phyloP scores from a whole-genome alignment of 2,888 invertebrate species.

The Drosophila maculinotata region DNA sequence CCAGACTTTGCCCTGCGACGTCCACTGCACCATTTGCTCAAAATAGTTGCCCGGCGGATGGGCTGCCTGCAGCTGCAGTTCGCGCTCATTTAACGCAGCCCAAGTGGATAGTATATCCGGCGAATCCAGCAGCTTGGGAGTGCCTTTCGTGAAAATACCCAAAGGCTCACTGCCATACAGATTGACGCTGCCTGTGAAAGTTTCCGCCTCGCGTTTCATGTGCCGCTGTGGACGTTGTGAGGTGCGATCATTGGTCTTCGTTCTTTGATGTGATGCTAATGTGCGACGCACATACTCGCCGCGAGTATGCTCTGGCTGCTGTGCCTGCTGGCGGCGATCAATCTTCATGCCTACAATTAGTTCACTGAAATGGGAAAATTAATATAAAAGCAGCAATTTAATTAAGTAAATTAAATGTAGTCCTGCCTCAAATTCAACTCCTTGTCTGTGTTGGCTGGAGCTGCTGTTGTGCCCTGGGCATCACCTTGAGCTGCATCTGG shows the following conservation, averaged over 20 bases:
- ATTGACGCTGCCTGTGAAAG: constrained; percentile 86
- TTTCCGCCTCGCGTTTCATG: constrained; percentile 70
- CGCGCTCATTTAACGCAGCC: constrained; percentile 88
- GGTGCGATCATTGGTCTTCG: constrained; percentile 23
- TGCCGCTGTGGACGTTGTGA: constrained; percentile 54
- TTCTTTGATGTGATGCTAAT: constrained; percentile 59
- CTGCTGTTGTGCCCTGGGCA: background rate
- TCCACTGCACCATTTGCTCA: constrained; percentile 97
- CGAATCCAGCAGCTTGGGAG: constrained; percentile 48
- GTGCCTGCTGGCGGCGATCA: constrained; percentile 85
- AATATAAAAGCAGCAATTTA: background rate
- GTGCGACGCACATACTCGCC: constrained; percentile 85
- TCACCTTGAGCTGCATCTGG: constrained; percentile 13
- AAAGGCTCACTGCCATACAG: constrained; percentile 88
- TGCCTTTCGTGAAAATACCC: constrained; percentile 87
- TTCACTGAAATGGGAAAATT: constrained; percentile 86
- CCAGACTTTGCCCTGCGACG: constrained; percentile 97
- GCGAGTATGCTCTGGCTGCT: constrained; percentile 65
- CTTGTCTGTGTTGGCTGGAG: constrained; percentile 26
- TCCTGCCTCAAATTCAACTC: constrained; percentile 78
- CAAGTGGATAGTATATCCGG: constrained; percentile 87
- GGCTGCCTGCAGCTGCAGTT: constrained; percentile 88
- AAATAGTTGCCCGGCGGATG: constrained; percentile 95
- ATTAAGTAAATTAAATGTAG: background rate
- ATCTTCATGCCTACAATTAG: constrained; percentile 92